A percentile compares a stretch with the other conserved stretches of the same genome.
Conservation (phyloP, 2,888 invertebrate species). For the Apoda limacodes region DNA sequence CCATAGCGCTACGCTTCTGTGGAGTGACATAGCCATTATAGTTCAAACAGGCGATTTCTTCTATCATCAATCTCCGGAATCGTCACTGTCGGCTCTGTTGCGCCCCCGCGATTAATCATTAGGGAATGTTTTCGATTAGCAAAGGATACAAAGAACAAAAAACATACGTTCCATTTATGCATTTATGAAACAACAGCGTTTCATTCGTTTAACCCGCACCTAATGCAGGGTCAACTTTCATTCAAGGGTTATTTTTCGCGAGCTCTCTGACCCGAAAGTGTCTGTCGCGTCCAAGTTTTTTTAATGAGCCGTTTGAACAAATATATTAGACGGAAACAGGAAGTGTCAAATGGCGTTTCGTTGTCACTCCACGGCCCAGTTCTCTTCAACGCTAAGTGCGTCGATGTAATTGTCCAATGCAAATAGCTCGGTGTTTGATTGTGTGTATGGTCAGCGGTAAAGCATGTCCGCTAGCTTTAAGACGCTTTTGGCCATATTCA, state of each 20-base stretch:
- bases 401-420: slow-evolving; percentile 63
- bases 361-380: slow-evolving; percentile 61
- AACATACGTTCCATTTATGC: slow-evolving; percentile 48
- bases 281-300: slow-evolving; percentile 9
- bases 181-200: slow-evolving; percentile 22
- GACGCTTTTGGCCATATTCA: slow-evolving; percentile 32
- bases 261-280: slow-evolving; percentile 26
- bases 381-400: slow-evolving; percentile 58
- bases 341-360: slow-evolving; percentile 66
- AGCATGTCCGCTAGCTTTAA: too few species aligned
- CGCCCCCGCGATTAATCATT: slow-evolving; percentile 60
- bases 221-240: slow-evolving; percentile 9
- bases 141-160: slow-evolving; percentile 33
- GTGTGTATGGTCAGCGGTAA: slow-evolving; percentile 22
- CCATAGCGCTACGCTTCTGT: too few species aligned
- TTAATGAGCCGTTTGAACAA: slow-evolving; percentile 32
- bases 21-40: too few species aligned
- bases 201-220: slow-evolving; percentile 17
- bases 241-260: slow-evolving; percentile 17
- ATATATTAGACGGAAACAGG: slow-evolving; percentile 58
- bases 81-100: slow-evolving; percentile 49
- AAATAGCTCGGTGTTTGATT: slow-evolving; percentile 46
- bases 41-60: background rate
- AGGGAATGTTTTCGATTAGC: slow-evolving; percentile 60
- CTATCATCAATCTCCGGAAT: slow-evolving; percentile 53